A percentile compares a stretch with the other conserved stretches of the same genome.
Conservation (phyloP, 2,113 vertebrate genomes). For the Corythoichthys haematopterus region DNA sequence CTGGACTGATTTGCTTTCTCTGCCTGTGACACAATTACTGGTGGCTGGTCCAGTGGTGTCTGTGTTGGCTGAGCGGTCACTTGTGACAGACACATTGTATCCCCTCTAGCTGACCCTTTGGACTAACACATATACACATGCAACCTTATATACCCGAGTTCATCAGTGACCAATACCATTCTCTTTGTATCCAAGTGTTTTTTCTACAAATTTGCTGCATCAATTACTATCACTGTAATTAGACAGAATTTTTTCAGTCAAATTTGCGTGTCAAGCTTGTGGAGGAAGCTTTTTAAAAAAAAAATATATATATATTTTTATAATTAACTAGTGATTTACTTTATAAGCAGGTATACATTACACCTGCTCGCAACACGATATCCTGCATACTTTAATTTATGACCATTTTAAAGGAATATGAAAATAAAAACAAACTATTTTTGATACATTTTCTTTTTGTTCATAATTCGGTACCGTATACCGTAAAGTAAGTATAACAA, state of each 20-base stretch:
- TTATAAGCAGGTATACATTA: background rate
- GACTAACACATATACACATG: slow-evolving; percentile 27
- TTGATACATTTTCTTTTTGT: background rate
- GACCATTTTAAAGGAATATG: background rate
- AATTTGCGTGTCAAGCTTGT: background rate
- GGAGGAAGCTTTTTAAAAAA: background rate
- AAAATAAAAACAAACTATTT: background rate
- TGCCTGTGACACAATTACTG: slow-evolving; percentile 22
- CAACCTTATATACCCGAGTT: slow-evolving; percentile 5
- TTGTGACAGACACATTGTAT: slow-evolving; percentile 64
- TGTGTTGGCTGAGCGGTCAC: slow-evolving; percentile 61
- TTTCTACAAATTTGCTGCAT: slow-evolving; percentile 34
- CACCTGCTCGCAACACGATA: background rate
- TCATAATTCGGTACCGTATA: background rate
- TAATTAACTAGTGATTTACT: background rate
- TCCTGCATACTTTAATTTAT: background rate
- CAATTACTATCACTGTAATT: slow-evolving; percentile 60
- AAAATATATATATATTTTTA: no score
- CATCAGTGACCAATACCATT: slow-evolving; percentile 42
- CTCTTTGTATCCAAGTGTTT: slow-evolving; percentile 39
- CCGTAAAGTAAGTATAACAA: background rate
- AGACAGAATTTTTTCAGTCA: slow-evolving; percentile 39
- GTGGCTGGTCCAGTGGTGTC: slow-evolving; percentile 39
- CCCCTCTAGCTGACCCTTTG: slow-evolving; percentile 61
- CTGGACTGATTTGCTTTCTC: slow-evolving; percentile 42